phyloP scores from a whole-genome alignment of 2,797 vertebrate species.

The Sebastes nivosus region DNA sequence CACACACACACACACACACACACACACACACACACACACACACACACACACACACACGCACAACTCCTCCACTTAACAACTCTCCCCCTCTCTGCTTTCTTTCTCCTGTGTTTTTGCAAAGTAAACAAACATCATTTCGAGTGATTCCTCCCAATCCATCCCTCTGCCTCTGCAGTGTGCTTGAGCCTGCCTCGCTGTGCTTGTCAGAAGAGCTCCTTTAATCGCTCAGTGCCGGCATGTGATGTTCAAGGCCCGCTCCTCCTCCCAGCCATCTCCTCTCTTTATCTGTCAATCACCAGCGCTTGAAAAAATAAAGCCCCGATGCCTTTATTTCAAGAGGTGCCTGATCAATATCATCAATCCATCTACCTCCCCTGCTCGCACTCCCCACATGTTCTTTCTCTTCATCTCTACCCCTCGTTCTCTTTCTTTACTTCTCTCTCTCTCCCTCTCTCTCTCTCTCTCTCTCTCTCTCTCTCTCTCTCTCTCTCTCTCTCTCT shows the following conservation, averaged over 20 bases:
- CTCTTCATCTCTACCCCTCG: slow-evolving; percentile 71
- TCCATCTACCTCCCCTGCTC: slow-evolving; percentile 78
- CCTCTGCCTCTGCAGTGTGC: slow-evolving; percentile 67
- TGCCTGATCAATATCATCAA: slow-evolving; percentile 99
- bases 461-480: slow-evolving; percentile 78
- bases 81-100: slow-evolving; percentile 58
- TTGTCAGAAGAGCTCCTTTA: slow-evolving; percentile 74
- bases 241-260: slow-evolving; percentile 93
- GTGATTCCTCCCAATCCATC: slow-evolving; percentile 90
- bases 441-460: slow-evolving; percentile 49
- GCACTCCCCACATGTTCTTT: slow-evolving; percentile 79
- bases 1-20: slow-evolving; percentile 7
- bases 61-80: slow-evolving; percentile 60
- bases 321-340: slow-evolving; percentile 96
- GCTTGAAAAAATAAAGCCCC: slow-evolving; percentile 86
- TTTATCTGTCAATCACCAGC: slow-evolving; percentile 91
- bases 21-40: not conserved
- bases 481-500: slow-evolving; percentile 64
- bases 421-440: slow-evolving; percentile 66
- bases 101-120: slow-evolving; percentile 81
- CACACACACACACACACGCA: too few relatives aligned
- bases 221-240: slow-evolving; percentile 75
- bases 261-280: slow-evolving; percentile 86
- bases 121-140: slow-evolving; percentile 98
- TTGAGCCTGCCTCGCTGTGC: slow-evolving; percentile 60